Evolutionary conservation across 2,113 vertebrate species (phyloP).

Genomic region (Chlorodrepanis virens): DNA sequence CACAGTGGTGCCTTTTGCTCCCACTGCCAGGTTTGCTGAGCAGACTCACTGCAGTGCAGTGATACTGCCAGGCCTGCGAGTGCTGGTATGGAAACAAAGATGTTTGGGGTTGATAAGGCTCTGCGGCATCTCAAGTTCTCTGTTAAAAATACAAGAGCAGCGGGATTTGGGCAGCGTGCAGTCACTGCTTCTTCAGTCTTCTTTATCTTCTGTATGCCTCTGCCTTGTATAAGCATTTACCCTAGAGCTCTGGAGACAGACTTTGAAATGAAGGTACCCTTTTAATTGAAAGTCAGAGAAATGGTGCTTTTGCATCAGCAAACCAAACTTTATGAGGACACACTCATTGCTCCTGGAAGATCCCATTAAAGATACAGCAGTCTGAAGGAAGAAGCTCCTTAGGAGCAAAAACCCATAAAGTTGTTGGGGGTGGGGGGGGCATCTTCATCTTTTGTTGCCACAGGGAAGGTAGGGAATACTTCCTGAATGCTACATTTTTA

Average conservation of each 20-base stretch:
- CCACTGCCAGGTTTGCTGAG: not conserved
- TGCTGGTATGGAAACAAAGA: constrained; percentile 2
- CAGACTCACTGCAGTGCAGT: not conserved
- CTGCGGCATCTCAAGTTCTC: not conserved
- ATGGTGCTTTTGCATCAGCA: not conserved
- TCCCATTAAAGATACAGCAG: not conserved
- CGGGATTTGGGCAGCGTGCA: constrained; percentile 5
- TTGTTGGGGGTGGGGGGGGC: accelerated
- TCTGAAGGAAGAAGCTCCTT: not conserved
- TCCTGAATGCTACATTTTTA: not conserved
- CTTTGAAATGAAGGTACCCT: constrained; percentile 32
- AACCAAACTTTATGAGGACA: not conserved
- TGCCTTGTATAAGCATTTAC: constrained; percentile 49
- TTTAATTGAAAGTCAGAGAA: constrained; percentile 27
- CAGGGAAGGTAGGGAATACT: not conserved
- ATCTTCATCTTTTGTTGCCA: not conserved
- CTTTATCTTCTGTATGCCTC: not conserved
- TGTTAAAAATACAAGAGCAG: constrained; percentile 9
- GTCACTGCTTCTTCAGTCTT: not conserved
- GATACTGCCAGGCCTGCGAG: not conserved
- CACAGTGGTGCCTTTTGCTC: not conserved
- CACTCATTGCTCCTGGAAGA: not conserved
- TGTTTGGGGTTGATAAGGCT: constrained; percentile 34
- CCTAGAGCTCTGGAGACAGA: constrained; percentile 4
- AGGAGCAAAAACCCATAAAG: not conserved